These are phyloP conservation scores for Lithobates sylvaticus DNA, from an alignment of 2,797 vertebrate genomes.

Conservation along the genomic window DNA sequence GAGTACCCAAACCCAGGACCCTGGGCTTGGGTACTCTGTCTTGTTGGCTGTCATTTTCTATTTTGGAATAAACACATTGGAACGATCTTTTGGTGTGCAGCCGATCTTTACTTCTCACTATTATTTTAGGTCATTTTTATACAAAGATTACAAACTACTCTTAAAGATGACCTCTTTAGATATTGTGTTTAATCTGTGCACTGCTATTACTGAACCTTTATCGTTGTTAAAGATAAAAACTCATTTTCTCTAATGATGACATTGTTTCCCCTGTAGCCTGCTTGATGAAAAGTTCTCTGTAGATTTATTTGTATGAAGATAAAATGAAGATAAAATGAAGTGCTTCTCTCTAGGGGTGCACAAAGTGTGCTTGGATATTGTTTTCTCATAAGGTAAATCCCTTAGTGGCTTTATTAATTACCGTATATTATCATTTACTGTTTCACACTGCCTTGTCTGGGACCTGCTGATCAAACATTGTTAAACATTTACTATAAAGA, in stretches of 20 bases:
- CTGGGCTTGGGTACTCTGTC: no score
- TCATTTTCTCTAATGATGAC: constrained; percentile 30
- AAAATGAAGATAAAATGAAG: constrained; percentile 23
- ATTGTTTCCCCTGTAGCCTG: constrained; percentile 26
- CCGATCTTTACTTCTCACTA: background rate
- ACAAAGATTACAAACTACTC: constrained; percentile 7
- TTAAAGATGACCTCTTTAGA: constrained; percentile 4
- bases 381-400: constrained; percentile 22
- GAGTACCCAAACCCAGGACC: no score
- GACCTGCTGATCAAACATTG: constrained; percentile 5
- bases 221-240: constrained; percentile 11
- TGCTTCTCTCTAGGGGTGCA: constrained; percentile 5
- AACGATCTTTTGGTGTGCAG: no score
- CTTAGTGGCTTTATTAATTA: constrained; percentile 14
- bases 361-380: background rate
- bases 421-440: background rate
- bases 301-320: constrained; percentile 30
- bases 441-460: constrained; percentile 3
- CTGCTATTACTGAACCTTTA: background rate
- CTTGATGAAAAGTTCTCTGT: background rate
- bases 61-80: no score
- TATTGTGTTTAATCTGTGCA: background rate
- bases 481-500: no score
- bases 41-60: no score
- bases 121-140: background rate